Conservation (phyloP, 2,888 invertebrate genomes). For the Agonum fuliginosum region DNA sequence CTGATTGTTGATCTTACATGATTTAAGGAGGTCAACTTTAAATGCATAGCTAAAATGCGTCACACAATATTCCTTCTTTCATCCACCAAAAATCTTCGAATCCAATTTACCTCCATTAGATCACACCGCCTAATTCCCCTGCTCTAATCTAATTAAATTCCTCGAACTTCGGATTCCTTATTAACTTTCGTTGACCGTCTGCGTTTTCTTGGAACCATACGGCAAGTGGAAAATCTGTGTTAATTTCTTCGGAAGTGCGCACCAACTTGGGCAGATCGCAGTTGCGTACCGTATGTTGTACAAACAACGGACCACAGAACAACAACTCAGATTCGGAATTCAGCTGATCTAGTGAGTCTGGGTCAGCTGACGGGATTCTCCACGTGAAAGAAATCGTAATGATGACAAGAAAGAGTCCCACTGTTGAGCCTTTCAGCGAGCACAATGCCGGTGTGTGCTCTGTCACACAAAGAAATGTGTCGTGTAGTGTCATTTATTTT, state of each 20-base stretch:
- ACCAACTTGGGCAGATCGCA: not conserved
- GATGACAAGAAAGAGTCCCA: not conserved
- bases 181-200: not conserved
- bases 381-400: conserved; percentile 19
- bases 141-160: not conserved
- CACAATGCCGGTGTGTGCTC: too few relatives aligned
- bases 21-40: too few relatives aligned
- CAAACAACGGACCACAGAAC: not conserved
- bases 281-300: conserved; percentile 1
- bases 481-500: too few relatives aligned
- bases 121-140: not conserved
- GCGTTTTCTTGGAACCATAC: not conserved
- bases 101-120: too few relatives aligned
- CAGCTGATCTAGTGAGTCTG: not conserved
- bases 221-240: conserved; percentile 1
- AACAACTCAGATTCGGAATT: not conserved
- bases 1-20: not conserved
- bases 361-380: conserved; percentile 26
- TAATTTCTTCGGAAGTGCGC: not conserved
- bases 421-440: not conserved
- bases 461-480: not conserved
- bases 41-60: too few relatives aligned
- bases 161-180: too few relatives aligned
- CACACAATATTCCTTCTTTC: too few relatives aligned
- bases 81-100: too few relatives aligned